phyloP scores from a whole-genome alignment of 2,888 invertebrate species.

The Andrena haemorrhoa region DNA sequence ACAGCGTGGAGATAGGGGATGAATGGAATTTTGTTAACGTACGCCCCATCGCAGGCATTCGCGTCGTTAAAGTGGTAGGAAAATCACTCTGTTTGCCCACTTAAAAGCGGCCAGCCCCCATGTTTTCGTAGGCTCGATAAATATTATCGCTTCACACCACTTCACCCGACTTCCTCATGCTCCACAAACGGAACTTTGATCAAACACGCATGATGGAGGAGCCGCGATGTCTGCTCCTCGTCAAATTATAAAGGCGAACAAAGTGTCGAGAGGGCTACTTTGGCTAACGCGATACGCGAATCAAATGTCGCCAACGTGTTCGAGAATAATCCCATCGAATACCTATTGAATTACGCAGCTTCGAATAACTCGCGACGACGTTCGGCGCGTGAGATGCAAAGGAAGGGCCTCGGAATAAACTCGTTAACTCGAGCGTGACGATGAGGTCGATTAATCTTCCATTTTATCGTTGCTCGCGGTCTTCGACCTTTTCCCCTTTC shows the following conservation, averaged over 20 bases:
- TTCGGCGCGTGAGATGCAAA: constrained; percentile 19
- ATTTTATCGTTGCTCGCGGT: constrained; percentile 7
- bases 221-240: background rate
- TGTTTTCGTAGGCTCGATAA: constrained; percentile 12
- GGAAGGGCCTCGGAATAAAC: constrained; percentile 61
- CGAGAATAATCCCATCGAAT: constrained; percentile 57
- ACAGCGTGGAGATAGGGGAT: background rate
- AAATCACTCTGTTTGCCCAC: constrained; percentile 24
- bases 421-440: constrained; percentile 71
- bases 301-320: constrained; percentile 48
- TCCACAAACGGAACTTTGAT: background rate
- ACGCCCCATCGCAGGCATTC: background rate
- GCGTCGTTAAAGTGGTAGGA: background rate
- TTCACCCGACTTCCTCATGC: background rate
- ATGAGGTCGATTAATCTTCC: constrained; percentile 64
- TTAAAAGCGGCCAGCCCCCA: background rate
- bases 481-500: constrained; percentile 5
- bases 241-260: background rate
- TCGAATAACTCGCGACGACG: background rate
- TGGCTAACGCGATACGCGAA: constrained; percentile 27
- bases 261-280: background rate
- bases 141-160: constrained; percentile 10
- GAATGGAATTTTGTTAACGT: background rate
- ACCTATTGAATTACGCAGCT: constrained; percentile 25
- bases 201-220: background rate